Evolutionary conservation across 1,140 invertebrate species (phyloP), one percentile per base, ranked within the genome.

Genomic region (Bicyclus anynana): DNA sequence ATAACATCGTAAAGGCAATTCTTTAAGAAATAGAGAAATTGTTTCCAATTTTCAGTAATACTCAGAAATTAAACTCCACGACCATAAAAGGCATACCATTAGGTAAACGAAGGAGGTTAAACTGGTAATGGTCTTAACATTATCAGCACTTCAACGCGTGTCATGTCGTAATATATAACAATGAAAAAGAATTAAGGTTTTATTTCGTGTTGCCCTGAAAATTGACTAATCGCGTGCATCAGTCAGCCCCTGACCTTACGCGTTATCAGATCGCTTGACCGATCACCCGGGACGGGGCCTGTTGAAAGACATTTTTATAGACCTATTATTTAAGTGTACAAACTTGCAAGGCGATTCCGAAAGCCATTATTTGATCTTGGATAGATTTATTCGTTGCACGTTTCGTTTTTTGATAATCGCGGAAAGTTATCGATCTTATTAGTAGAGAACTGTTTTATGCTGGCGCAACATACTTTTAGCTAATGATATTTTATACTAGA

Each of bases 221-320:
- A 72, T 69, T 69, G 61, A 72, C 50, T 69, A 72, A 72, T 72
- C 66, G 69, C 66, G 66, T 72, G 66, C 61, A 68, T 69, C 59
- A 64, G 44, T 72, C 59, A 65, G 49, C 58, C 59, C 37, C 53
- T 59, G 63, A 59, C 65, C 66, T 57, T 53, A 62, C 29, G 55
- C 62, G 69, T 69, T 72, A 68, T 72, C 66, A 62, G 63, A 61
- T 66, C 51, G 55, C 61, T 64, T 63, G 60, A 62, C 60, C 63
- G 66, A 68, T 68, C 60, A 14, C 20, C 42, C 7, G 29, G 47
- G 49, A 42, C 50, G 13, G 44, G 42, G 48, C 35, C 26, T 16
- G 55, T 35, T 58, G 48, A 59, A 72, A 72, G 65, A 72, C 69
- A 68, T 60, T 60, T 67, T 68, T 63, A 65, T 63, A 29, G 51